Evolutionary conservation across 1,140 invertebrate genomes (phyloP).

Genomic region (Ctenoplectra terminalis): DNA sequence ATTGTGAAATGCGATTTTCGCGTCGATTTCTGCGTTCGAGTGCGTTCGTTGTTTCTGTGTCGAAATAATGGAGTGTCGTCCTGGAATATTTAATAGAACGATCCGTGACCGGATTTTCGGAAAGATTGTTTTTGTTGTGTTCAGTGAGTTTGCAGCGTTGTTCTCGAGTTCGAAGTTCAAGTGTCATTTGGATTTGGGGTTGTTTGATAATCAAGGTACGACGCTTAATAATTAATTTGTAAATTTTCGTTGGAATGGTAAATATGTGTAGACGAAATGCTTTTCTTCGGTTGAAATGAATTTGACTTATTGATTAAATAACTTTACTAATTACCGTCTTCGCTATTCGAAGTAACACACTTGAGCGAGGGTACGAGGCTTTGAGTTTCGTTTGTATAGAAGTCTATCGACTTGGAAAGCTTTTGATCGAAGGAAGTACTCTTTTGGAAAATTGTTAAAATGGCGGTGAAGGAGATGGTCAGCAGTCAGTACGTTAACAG

Average conservation of each 20-base stretch:
- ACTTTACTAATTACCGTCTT: conserved; percentile 20
- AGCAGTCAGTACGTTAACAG: neutral
- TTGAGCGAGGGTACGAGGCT: neutral
- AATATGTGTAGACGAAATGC: neutral
- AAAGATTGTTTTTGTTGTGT: too few relatives aligned
- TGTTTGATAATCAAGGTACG: neutral
- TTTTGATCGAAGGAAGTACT: neutral
- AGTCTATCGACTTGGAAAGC: neutral
- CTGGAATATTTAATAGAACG: neutral
- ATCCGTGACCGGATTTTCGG: neutral
- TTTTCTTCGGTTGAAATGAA: neutral
- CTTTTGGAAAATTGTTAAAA: neutral
- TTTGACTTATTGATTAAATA: neutral
- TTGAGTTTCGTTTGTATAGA: neutral
- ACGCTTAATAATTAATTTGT: neutral
- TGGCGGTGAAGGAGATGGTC: neutral
- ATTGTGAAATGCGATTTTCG: conserved; percentile 30
- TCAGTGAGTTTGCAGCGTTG: too few relatives aligned
- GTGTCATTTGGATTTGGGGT: too few relatives aligned
- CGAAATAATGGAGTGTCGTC: neutral
- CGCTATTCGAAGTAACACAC: neutral
- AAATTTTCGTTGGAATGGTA: neutral
- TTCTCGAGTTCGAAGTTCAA: too few relatives aligned
- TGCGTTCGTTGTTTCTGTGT: neutral
- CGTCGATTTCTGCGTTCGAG: neutral